Evolutionary conservation across 2,888 invertebrate species (phyloP).

Genomic region (Aporophyla nigra): DNA sequence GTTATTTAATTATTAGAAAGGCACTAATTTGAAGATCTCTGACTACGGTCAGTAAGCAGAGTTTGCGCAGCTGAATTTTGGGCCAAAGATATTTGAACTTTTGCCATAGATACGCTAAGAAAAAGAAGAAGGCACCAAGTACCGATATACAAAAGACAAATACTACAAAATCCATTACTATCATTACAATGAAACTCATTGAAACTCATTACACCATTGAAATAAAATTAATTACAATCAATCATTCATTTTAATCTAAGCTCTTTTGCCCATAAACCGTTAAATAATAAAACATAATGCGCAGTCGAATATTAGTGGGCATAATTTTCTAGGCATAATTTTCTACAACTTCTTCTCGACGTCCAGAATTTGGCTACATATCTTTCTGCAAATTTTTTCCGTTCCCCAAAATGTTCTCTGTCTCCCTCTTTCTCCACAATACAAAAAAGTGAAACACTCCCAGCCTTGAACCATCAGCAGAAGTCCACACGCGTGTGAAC

Average conservation of each 20-base stretch:
- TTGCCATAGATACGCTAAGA: no score
- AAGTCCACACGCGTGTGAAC: constrained; percentile 70
- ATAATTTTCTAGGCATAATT: not conserved
- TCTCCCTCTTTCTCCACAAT: not conserved
- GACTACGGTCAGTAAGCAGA: no score
- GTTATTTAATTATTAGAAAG: not conserved
- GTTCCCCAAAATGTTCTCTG: not conserved
- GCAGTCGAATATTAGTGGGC: not conserved
- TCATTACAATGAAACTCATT: not conserved
- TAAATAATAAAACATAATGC: not conserved
- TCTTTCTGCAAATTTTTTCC: not conserved
- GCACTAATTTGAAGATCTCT: not conserved
- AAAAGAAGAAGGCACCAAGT: not conserved
- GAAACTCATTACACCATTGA: no score
- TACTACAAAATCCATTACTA: not conserved
- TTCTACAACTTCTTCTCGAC: not conserved
- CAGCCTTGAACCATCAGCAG: constrained; percentile 58
- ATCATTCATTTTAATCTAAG: not conserved
- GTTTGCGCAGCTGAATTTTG: no score
- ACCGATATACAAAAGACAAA: not conserved
- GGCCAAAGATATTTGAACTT: no score
- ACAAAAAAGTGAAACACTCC: constrained; percentile 56
- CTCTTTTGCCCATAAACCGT: not conserved
- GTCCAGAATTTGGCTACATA: not conserved
- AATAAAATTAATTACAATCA: no score